Conservation (phyloP, 1,140 invertebrate species). For the Drosophila funebris region DNA sequence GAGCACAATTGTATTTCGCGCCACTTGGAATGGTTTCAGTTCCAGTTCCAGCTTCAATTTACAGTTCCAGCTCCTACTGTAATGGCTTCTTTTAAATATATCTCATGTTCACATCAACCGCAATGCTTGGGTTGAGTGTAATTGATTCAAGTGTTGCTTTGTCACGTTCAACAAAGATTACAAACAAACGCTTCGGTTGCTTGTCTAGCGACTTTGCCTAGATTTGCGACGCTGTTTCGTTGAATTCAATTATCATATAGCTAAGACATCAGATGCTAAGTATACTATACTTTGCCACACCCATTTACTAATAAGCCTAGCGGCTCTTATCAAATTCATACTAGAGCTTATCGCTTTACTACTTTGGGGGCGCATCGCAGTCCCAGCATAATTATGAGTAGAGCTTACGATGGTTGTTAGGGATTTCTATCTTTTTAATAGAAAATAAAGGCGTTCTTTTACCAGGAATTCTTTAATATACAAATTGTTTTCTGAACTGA, state of each 20-base stretch:
- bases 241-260: conserved; percentile 22
- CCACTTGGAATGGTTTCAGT: conserved; percentile 3
- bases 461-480: not conserved
- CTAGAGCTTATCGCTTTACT: not conserved
- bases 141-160: conserved; percentile 21
- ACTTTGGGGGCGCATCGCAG: not conserved
- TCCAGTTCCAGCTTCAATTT: not conserved
- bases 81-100: conserved; percentile 18
- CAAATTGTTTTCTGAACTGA: conserved; percentile 4
- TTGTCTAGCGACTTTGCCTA: not conserved
- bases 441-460: not conserved
- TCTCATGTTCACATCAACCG: conserved; percentile 18
- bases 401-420: not conserved
- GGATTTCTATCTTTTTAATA: not conserved
- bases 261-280: not conserved
- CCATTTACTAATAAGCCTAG: conserved; percentile 24
- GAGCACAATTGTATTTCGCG: conserved; percentile 31
- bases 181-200: not conserved
- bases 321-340: conserved; percentile 8
- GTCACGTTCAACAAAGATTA: conserved; percentile 22
- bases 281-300: not conserved
- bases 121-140: not conserved
- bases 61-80: not conserved
- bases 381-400: conserved; percentile 7
- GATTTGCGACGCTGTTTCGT: not conserved